Evolutionary conservation across 2,797 vertebrate genomes (phyloP), one percentile per base, ranked within the genome.

Genomic region (Lepilemur septentrionalis): DNA sequence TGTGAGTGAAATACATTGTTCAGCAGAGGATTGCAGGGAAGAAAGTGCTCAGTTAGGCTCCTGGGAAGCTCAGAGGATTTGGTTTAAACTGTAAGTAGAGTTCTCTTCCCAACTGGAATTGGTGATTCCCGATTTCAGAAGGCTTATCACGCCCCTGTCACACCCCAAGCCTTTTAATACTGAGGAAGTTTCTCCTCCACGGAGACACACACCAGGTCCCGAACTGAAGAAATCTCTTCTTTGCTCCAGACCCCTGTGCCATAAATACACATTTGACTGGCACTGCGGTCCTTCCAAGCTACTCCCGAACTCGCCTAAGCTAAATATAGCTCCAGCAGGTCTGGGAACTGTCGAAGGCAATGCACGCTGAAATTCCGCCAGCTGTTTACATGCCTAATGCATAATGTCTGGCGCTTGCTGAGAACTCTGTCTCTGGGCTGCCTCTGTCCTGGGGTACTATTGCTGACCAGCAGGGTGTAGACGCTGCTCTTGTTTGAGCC

Each of bases 261-360:
- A 96, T 97, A 96, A 94, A 86, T 97, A 92, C 79, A 81, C 81
- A 57, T 86, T 84, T 91, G 73, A 95, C 70, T 96, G 93, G 84
- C 92, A 57, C 72, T 48, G 35, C 57, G 55, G 46, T 88, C 50
- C 43, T 18, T 63, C 75, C 22, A 67, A 95, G 89, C 89, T 93
- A 75, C 93, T 97, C 86, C 92, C 65, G 92, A 95, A 93, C 89
- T 95, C 14, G 84, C 93, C 86, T 80, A 28, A n/a, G 59, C 95
- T 87, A 97, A 97, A 97, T 95, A 96, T 93, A 97, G 78, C 72
- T 94, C 63, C n/a, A 59, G 22, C 72, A 85, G 79, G 82, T 90
- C 94, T 97, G 96, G 96, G 91, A 96, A 96, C 67, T 32, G 30
- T 92, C 15, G 9, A 46, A 67, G 67, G 81, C 81, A 48, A 2